Conservation (phyloP, 2,888 invertebrate genomes). For the Sphaerophoria rueppellii region DNA sequence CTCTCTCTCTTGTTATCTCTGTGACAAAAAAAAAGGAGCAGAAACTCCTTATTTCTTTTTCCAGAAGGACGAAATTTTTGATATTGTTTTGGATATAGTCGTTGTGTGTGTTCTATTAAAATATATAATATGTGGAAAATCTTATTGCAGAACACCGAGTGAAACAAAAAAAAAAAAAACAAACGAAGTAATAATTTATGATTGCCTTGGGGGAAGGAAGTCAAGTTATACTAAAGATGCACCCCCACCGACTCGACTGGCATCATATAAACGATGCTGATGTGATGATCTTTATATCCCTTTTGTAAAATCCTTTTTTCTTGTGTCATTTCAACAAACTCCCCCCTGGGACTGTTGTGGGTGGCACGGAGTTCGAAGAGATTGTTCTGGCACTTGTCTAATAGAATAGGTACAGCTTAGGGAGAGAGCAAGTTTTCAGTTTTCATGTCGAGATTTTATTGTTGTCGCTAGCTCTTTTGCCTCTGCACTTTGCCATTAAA, state of each 20-base stretch:
- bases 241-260: conserved; percentile 42
- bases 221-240: conserved; percentile 40
- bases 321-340: conserved; percentile 48
- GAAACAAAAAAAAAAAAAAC: background rate
- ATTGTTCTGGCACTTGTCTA: conserved; percentile 48
- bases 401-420: conserved; percentile 25
- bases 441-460: conserved; percentile 64
- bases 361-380: background rate
- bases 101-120: background rate
- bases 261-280: conserved; percentile 22
- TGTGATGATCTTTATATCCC: conserved; percentile 62
- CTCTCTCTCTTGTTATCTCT: no score
- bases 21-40: conserved; percentile 1
- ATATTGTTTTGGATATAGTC: conserved; percentile 38
- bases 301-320: conserved; percentile 51
- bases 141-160: conserved; percentile 18
- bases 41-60: conserved; percentile 39
- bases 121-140: conserved; percentile 32
- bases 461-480: background rate
- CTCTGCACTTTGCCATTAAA: conserved; percentile 47
- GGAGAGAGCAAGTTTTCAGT: conserved; percentile 53
- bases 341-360: conserved; percentile 5
- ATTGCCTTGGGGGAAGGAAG: conserved; percentile 46
- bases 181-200: conserved; percentile 57
- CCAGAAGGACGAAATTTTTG: conserved; percentile 56